These are phyloP conservation scores for Cichladusa arquata DNA, from an alignment of 2,113 vertebrate species.

Conservation along the genomic window DNA sequence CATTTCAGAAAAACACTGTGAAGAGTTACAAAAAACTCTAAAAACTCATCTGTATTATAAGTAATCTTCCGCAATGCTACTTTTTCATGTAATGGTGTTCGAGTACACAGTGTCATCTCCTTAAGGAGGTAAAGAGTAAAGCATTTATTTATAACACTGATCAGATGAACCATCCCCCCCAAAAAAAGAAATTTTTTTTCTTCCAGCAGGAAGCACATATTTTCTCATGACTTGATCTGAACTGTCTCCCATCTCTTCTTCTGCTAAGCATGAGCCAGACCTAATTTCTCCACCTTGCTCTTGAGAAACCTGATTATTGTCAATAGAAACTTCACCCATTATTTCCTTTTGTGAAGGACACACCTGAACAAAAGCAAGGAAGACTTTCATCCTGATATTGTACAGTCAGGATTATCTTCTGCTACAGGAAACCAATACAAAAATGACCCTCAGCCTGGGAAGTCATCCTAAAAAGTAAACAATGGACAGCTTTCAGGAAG, in stretches of 20 bases:
- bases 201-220: background rate
- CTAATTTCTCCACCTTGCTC: background rate
- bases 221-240: background rate
- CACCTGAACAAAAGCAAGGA: background rate
- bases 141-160: background rate
- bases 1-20: background rate
- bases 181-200: background rate
- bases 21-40: background rate
- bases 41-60: background rate
- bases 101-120: background rate
- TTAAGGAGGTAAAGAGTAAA: background rate
- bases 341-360: background rate
- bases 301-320: background rate
- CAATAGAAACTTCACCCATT: background rate
- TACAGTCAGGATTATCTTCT: background rate
- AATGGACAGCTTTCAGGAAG: background rate
- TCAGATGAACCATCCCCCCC: background rate
- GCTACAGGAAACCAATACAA: background rate
- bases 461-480: background rate
- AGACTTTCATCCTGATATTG: background rate
- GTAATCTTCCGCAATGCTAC: background rate
- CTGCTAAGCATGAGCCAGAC: background rate
- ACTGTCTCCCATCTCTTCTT: background rate
- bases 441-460: background rate
- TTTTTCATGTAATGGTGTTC: background rate